Conservation (phyloP, 2,888 invertebrate genomes). For the Nemoura dubitans region DNA sequence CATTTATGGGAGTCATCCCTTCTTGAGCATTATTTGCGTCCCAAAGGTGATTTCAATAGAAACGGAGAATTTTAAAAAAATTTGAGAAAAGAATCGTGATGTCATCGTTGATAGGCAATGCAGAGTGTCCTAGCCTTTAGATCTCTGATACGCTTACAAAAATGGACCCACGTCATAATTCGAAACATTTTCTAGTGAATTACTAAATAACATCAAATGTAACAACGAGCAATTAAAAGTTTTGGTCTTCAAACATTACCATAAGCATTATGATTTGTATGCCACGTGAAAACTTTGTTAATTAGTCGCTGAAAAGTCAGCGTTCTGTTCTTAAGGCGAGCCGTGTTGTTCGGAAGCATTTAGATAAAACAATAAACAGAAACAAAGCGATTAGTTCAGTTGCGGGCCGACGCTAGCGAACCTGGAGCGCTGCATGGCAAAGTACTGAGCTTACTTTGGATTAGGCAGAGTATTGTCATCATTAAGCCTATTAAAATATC, state of each 20-base stretch:
- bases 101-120: too few species aligned
- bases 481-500: background rate
- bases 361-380: constrained; percentile 12
- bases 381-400: background rate
- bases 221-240: background rate
- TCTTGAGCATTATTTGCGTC: too few species aligned
- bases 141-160: too few species aligned
- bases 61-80: too few species aligned
- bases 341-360: background rate
- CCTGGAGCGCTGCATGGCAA: background rate
- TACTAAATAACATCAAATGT: background rate
- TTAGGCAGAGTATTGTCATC: background rate
- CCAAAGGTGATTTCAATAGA: too few species aligned
- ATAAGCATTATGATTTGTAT: background rate
- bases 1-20: too few species aligned
- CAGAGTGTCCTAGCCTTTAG: too few species aligned
- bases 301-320: background rate
- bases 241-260: background rate
- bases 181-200: background rate
- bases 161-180: background rate
- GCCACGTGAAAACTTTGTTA: background rate
- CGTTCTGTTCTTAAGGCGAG: background rate
- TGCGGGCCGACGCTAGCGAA: background rate
- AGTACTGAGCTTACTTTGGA: background rate
- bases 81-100: too few species aligned